phyloP scores from a whole-genome alignment of 2,888 invertebrate species.

The Sarcophaga rosellei region DNA sequence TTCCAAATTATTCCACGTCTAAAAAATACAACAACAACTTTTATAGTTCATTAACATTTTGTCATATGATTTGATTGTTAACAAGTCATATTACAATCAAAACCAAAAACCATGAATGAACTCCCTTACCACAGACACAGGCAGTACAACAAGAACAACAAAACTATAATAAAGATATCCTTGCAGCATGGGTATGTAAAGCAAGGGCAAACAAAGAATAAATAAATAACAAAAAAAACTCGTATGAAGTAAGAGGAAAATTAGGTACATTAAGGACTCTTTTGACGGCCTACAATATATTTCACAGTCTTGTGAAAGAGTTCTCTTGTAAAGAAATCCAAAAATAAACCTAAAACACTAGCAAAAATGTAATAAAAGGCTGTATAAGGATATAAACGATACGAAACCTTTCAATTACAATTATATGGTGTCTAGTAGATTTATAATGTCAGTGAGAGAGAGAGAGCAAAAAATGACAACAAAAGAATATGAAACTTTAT shows the following conservation, averaged over 20 bases:
- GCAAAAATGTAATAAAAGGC: neutral
- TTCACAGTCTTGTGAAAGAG: too few species aligned
- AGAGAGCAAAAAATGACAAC: conserved; percentile 7
- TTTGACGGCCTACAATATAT: neutral
- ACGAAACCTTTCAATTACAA: conserved; percentile 42
- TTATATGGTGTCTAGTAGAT: conserved; percentile 53
- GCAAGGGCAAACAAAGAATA: conserved; percentile 4
- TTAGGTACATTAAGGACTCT: neutral
- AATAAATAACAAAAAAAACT: conserved; percentile 22
- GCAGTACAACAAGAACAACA: neutral
- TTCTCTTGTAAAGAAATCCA: too few species aligned
- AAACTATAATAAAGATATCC: neutral
- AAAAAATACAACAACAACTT: neutral
- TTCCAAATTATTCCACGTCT: neutral
- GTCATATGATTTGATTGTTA: conserved; percentile 33
- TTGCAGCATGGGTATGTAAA: conserved; percentile 6
- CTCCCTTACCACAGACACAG: conserved; percentile 22
- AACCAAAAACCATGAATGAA: conserved; percentile 1
- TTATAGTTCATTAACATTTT: conserved; percentile 57
- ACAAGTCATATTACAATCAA: neutral
- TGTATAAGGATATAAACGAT: conserved; percentile 22
- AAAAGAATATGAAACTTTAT: conserved; percentile 58
- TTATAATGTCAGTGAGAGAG: neutral
- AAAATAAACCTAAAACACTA: neutral
- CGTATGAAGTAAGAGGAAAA: neutral